phyloP scores from a whole-genome alignment of 1,140 invertebrate species.

The Gryllus bimaculatus region DNA sequence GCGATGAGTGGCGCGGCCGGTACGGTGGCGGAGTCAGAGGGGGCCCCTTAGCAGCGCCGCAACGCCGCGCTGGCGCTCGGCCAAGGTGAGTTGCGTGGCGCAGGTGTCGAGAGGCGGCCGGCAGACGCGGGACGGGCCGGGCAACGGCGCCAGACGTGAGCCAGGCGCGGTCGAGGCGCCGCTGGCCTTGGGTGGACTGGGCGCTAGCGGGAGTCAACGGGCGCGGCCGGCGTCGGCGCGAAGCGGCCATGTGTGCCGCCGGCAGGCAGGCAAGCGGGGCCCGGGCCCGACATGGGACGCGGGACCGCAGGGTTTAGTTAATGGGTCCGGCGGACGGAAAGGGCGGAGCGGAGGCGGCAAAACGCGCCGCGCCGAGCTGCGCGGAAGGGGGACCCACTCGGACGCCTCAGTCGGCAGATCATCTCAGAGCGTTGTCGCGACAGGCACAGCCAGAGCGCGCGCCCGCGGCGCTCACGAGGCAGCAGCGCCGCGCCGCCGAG shows the following conservation, averaged over 20 bases:
- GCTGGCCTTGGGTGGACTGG: too few relatives aligned
- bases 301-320: neutral
- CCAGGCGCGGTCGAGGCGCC: too few relatives aligned
- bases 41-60: too few relatives aligned
- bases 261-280: too few relatives aligned
- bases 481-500: neutral
- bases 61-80: too few relatives aligned
- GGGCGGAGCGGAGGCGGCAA: neutral
- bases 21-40: too few relatives aligned
- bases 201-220: neutral
- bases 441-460: neutral
- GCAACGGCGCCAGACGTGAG: too few relatives aligned
- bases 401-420: neutral
- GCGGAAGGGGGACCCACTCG: neutral
- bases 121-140: too few relatives aligned
- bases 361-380: neutral
- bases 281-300: neutral
- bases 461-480: too few relatives aligned
- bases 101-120: too few relatives aligned
- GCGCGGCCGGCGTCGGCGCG: neutral
- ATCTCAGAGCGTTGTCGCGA: neutral
- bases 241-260: neutral
- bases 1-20: too few relatives aligned
- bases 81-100: too few relatives aligned
- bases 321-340: neutral